Evolutionary conservation across 2,888 invertebrate genomes (phyloP).

Genomic region (Pammene fasciana): DNA sequence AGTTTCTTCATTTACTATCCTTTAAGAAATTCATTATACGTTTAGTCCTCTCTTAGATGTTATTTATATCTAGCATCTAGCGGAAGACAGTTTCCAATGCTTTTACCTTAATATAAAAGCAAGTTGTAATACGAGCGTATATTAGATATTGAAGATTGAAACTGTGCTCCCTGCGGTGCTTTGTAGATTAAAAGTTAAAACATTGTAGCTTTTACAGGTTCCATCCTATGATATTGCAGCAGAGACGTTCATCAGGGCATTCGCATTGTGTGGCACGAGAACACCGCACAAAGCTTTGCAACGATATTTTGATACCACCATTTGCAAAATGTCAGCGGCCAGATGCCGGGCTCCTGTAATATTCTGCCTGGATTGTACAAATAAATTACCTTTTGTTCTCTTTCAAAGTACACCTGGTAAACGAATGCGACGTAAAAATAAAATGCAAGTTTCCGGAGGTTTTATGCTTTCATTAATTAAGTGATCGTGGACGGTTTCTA

Average conservation of each 20-base stretch:
- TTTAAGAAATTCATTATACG: constrained; percentile 8
- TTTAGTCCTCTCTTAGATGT: constrained; percentile 14
- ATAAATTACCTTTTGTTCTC: constrained; percentile 42
- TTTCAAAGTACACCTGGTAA: constrained; percentile 35
- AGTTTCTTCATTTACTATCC: constrained; percentile 17
- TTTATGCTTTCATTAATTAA: constrained; percentile 22
- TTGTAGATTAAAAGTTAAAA: constrained; percentile 35
- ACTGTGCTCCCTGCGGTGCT: constrained; percentile 18
- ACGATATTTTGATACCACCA: constrained; percentile 43
- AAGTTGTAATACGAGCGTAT: constrained; percentile 3
- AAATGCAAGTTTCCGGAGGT: constrained; percentile 1
- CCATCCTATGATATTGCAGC: constrained; percentile 28
- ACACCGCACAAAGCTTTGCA: constrained; percentile 41
- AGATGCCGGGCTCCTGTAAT: constrained; percentile 39
- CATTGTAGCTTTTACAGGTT: constrained; percentile 36
- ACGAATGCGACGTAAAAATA: constrained; percentile 27
- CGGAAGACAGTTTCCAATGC: background rate
- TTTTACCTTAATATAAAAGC: constrained; percentile 19
- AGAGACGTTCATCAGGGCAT: constrained; percentile 27
- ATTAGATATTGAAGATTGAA: constrained; percentile 26
- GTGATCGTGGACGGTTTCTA: constrained; percentile 8
- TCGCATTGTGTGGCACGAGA: constrained; percentile 38
- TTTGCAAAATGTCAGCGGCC: constrained; percentile 43
- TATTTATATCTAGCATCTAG: constrained; percentile 19
- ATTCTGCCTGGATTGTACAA: constrained; percentile 37